Evolutionary conservation across 2,888 invertebrate species (phyloP).

Genomic region (Galerucella pusilla): DNA sequence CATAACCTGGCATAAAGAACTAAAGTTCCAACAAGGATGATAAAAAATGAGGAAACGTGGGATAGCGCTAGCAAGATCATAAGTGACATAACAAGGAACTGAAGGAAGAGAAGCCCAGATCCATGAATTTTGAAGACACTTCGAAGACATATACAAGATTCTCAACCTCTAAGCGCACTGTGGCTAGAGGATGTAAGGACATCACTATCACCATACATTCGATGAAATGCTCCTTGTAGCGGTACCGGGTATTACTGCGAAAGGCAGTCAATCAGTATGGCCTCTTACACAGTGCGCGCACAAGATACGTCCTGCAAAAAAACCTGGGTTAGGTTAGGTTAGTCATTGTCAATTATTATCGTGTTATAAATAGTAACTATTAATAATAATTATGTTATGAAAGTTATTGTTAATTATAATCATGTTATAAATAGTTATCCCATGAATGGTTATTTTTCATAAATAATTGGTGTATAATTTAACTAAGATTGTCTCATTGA

Average conservation of each 20-base stretch:
- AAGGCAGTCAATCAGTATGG: background rate
- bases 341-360: background rate
- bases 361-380: no score
- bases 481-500: no score
- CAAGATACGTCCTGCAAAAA: background rate
- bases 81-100: background rate
- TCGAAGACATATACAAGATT: background rate
- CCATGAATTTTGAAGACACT: background rate
- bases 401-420: no score
- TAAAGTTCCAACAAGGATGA: no score
- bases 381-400: no score
- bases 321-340: background rate
- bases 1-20: no score
- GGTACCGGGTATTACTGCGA: background rate
- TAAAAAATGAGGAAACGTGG: background rate
- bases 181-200: background rate
- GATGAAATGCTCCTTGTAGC: background rate
- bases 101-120: background rate
- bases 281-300: background rate
- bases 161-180: slow-evolving; percentile 2
- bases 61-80: background rate
- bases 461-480: no score
- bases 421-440: no score
- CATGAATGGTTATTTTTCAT: no score
- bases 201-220: background rate